These are phyloP conservation scores for Epizoanthus scotinus DNA, from an alignment of 92 coral and sea anemone genomes.

Conservation along the genomic window DNA sequence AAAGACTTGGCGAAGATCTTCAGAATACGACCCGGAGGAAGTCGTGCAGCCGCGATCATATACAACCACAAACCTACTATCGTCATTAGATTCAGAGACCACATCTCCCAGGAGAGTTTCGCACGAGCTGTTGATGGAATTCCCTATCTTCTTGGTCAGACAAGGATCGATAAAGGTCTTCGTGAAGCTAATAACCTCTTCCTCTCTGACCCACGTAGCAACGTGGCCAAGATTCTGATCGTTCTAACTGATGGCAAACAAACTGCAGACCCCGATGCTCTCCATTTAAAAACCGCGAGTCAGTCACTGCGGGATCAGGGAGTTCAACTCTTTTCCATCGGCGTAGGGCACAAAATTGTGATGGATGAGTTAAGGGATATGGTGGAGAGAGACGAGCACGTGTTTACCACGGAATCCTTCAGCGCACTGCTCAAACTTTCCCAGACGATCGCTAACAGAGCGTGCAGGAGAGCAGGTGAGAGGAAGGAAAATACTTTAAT, in stretches of 20 bases:
- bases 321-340: constrained; percentile 65
- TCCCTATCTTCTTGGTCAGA: constrained; percentile 62
- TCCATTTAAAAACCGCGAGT: constrained; percentile 60
- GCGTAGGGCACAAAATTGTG: constrained; percentile 61
- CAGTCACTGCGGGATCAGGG: constrained; percentile 74
- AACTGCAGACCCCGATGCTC: constrained; percentile 69
- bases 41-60: constrained; percentile 68
- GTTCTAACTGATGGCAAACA: constrained; percentile 76
- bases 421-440: constrained; percentile 70
- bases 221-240: constrained; percentile 48
- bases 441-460: constrained; percentile 66
- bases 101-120: constrained; percentile 53
- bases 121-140: constrained; percentile 64
- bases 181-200: constrained; percentile 39
- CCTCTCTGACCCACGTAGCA: constrained; percentile 1
- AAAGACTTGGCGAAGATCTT: constrained; percentile 76
- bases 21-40: constrained; percentile 54
- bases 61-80: constrained; percentile 66
- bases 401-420: constrained; percentile 68
- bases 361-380: constrained; percentile 50
- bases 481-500: background rate
- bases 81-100: constrained; percentile 54
- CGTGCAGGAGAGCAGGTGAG: constrained; percentile 55
- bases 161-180: constrained; percentile 74
- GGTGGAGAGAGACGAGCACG: constrained; percentile 62